Conservation (phyloP, 2,797 vertebrate genomes). For the Anas georgica region DNA sequence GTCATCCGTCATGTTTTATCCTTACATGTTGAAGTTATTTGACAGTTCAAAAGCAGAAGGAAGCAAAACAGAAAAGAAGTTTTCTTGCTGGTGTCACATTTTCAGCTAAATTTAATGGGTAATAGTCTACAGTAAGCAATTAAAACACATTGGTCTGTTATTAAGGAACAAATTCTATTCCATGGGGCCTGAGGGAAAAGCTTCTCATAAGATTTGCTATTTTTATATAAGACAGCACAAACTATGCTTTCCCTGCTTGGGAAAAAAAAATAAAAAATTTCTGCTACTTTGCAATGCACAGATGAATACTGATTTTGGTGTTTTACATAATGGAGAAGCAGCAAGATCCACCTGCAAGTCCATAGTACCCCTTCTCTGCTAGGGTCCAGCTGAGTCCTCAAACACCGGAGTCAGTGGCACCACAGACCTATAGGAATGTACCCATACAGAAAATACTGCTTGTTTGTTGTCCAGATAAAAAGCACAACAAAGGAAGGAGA, state of each 20-base stretch:
- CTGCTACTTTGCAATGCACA: neutral
- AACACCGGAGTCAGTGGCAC: neutral
- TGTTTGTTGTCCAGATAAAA: neutral
- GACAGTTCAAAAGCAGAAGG: conserved; percentile 22
- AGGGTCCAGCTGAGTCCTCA: neutral
- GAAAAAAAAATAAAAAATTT: neutral
- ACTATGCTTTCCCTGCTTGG: neutral
- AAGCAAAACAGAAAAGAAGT: conserved; percentile 18
- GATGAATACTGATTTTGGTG: conserved; percentile 17
- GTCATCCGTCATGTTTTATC: conserved; percentile 32
- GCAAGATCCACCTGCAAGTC: neutral
- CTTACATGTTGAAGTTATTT: neutral
- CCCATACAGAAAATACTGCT: neutral
- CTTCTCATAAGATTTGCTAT: conserved; percentile 10
- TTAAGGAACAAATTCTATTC: conserved; percentile 19
- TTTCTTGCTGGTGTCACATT: conserved; percentile 20
- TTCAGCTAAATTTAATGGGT: conserved; percentile 38
- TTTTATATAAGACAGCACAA: conserved; percentile 23
- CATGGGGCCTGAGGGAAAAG: neutral
- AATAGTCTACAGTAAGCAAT: conserved; percentile 39
- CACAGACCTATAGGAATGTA: neutral
- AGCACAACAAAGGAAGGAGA: neutral
- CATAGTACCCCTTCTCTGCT: neutral
- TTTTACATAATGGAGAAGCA: conserved; percentile 21
- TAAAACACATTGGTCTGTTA: conserved; percentile 40